Percentiles rank a stretch among this genome's conserved stretches.
Conservation (phyloP, 2,113 vertebrate genomes). For the Mandrillus leucophaeus region DNA sequence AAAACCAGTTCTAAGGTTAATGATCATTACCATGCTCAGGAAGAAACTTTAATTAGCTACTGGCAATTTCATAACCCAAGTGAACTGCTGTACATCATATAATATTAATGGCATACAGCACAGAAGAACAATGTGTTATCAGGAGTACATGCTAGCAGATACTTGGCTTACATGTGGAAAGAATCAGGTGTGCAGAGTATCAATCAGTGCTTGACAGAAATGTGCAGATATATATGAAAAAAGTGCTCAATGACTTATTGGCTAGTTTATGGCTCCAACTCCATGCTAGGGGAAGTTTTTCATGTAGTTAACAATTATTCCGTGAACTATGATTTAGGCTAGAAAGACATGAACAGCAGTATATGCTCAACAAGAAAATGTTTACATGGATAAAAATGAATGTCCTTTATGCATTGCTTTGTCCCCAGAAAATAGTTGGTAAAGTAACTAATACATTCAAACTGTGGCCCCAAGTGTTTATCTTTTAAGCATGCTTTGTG, state of each 20-base stretch:
- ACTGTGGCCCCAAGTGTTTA: background rate
- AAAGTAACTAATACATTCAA: background rate
- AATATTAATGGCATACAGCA: background rate
- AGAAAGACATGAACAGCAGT: background rate
- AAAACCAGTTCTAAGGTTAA: background rate
- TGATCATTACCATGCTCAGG: background rate
- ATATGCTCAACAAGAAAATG: background rate
- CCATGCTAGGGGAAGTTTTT: background rate
- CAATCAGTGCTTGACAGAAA: background rate
- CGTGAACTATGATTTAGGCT: background rate
- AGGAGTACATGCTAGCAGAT: background rate
- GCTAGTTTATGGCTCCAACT: background rate
- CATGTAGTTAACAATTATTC: background rate
- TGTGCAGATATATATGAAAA: background rate
- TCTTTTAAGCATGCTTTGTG: background rate
- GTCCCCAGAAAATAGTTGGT: background rate
- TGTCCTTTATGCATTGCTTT: background rate
- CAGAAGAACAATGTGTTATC: background rate
- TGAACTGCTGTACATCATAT: background rate
- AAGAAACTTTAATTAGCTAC: slow-evolving; percentile 16
- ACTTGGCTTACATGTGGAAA: background rate
- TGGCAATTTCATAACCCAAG: background rate
- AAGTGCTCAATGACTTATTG: background rate
- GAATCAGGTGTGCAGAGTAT: background rate
- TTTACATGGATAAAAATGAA: background rate